phyloP scores from a whole-genome alignment of 2,113 vertebrate species.

The Bagarius yarrelli region DNA sequence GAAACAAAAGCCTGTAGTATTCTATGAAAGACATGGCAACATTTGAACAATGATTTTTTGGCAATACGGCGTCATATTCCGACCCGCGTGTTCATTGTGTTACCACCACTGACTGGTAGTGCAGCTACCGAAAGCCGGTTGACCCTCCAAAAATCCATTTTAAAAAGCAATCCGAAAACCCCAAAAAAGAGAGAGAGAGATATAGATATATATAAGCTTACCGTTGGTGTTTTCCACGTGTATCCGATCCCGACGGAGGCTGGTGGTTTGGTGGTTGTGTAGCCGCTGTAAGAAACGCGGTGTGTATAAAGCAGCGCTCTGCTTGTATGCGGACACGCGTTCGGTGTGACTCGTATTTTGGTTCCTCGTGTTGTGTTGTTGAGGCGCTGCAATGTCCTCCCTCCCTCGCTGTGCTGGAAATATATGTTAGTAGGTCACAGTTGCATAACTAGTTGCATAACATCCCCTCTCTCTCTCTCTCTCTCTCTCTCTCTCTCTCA shows the following conservation, averaged over 20 bases:
- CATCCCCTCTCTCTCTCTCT: conserved; percentile 67
- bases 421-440: conserved; percentile 84
- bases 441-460: conserved; percentile 78
- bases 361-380: conserved; percentile 66
- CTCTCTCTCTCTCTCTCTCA: conserved; percentile 52
- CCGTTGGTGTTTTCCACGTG: conserved; percentile 20
- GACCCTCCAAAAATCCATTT: not conserved
- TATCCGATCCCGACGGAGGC: conserved; percentile 34
- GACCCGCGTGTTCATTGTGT: conserved; percentile 3
- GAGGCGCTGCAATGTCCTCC: conserved; percentile 61
- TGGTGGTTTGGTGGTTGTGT: conserved; percentile 11
- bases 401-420: conserved; percentile 64
- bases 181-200: not conserved
- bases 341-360: conserved; percentile 60
- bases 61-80: not conserved
- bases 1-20: conserved; percentile 47
- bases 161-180: not conserved
- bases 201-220: too few species aligned
- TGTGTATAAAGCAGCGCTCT: too few species aligned
- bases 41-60: not conserved
- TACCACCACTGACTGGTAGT: not conserved
- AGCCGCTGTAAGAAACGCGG: conserved; percentile 12
- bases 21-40: not conserved
- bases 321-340: conserved; percentile 55
- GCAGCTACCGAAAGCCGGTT: conserved; percentile 4